Evolutionary conservation across 2,797 vertebrate genomes (phyloP).

Genomic region (Pseudomugil tenellus): DNA sequence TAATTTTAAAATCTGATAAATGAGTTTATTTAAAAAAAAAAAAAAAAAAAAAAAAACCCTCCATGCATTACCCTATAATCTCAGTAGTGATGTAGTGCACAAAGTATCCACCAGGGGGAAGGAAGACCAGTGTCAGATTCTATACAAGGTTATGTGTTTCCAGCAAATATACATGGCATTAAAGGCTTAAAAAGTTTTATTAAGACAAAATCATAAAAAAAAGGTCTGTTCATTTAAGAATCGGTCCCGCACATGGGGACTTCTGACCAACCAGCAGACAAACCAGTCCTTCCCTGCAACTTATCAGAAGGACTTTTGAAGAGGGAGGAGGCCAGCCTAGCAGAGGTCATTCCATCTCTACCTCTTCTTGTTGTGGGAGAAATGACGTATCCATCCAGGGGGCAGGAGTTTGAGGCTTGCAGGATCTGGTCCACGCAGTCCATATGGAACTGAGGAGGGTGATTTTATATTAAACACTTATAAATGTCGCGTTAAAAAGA

Average conservation of each 20-base stretch:
- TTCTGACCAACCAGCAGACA: slow-evolving; percentile 19
- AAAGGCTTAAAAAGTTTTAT: too few relatives aligned
- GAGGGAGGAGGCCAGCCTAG: slow-evolving; percentile 26
- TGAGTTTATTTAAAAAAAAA: too few relatives aligned
- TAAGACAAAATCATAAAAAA: too few relatives aligned
- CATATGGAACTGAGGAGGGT: slow-evolving; percentile 78
- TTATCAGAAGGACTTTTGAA: slow-evolving; percentile 12
- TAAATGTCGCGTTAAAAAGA: background rate
- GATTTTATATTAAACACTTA: background rate
- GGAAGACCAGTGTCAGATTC: too few relatives aligned
- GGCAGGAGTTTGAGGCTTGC: slow-evolving; percentile 73
- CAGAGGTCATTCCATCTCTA: slow-evolving; percentile 27
- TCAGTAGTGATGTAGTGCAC: too few relatives aligned
- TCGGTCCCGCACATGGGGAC: slow-evolving; percentile 57
- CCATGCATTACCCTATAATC: too few relatives aligned
- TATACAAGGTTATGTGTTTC: too few relatives aligned
- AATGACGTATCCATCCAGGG: slow-evolving; percentile 80
- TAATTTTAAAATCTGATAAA: too few relatives aligned
- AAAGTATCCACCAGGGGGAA: too few relatives aligned
- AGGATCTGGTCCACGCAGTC: slow-evolving; percentile 81
- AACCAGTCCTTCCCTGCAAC: slow-evolving; percentile 61
- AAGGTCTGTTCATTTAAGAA: too few relatives aligned
- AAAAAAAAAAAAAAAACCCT: too few relatives aligned
- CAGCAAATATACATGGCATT: too few relatives aligned
- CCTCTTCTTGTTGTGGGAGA: slow-evolving; percentile 74